These are phyloP conservation scores for Bursaphelenchus okinawaensis DNA, from an alignment of 2,888 invertebrate genomes.

Conservation along the genomic window DNA sequence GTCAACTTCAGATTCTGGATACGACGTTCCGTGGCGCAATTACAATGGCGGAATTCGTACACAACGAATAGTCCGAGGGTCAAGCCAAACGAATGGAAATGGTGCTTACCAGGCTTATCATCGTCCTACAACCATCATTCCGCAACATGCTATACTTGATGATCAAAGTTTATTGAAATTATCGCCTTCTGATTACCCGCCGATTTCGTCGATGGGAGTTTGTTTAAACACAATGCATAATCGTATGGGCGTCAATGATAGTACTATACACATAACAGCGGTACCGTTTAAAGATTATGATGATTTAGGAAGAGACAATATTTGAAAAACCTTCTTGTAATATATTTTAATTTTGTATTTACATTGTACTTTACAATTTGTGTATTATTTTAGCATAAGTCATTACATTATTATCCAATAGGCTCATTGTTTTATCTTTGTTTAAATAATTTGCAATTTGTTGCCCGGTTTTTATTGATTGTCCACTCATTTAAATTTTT, in stretches of 20 bases:
- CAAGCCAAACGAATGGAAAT: neutral
- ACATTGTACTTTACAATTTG: no score
- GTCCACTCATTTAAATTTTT: no score
- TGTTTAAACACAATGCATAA: slow-evolving; percentile 4
- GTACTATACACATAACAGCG: neutral
- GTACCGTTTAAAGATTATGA: neutral
- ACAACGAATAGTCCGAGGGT: neutral
- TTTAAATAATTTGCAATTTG: no score
- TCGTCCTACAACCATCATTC: slow-evolving; percentile 5
- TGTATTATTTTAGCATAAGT: no score
- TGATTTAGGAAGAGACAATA: neutral
- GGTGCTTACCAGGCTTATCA: neutral
- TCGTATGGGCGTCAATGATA: neutral
- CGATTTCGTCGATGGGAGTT: neutral
- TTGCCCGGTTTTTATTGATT: no score
- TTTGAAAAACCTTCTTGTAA: neutral
- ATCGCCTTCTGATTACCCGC: neutral
- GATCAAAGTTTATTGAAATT: neutral
- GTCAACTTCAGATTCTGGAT: neutral
- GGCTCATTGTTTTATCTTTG: no score
- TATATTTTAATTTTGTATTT: neutral
- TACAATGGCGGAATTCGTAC: neutral
- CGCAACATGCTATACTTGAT: neutral
- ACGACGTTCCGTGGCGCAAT: slow-evolving; percentile 8
- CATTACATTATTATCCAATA: no score